phyloP scores from a whole-genome alignment of 1,140 invertebrate species.

The Bombus confusus region DNA sequence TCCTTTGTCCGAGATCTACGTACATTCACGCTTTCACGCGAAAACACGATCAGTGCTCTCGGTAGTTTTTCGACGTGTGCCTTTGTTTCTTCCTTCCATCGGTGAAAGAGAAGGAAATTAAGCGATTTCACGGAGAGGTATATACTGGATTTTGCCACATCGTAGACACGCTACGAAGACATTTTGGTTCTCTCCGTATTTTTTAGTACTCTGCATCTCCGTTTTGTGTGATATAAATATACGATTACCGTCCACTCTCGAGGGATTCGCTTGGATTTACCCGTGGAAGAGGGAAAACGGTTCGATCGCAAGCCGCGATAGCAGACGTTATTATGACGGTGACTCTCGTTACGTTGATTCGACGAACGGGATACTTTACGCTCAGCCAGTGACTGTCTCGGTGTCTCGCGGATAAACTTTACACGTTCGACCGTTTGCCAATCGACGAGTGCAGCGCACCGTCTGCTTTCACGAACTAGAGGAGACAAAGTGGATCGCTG shows the following conservation, averaged over 20 bases:
- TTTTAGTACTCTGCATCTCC: neutral
- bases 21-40: neutral
- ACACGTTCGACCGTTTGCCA: neutral
- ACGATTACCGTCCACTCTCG: neutral
- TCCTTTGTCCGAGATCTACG: neutral
- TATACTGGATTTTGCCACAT: neutral
- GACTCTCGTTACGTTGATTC: slow-evolving; percentile 50
- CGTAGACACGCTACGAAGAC: neutral
- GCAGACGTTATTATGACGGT: slow-evolving; percentile 33
- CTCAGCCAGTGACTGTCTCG: slow-evolving; percentile 49
- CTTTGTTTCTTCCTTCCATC: neutral
- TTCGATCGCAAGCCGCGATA: slow-evolving; percentile 29
- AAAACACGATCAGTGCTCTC: slow-evolving; percentile 12
- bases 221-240: slow-evolving; percentile 11
- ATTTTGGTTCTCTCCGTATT: neutral
- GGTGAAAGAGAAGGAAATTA: neutral
- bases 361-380: slow-evolving; percentile 57
- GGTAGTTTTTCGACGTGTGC: slow-evolving; percentile 5
- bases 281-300: slow-evolving; percentile 21
- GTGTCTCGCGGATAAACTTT: slow-evolving; percentile 36
- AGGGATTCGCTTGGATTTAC: slow-evolving; percentile 36
- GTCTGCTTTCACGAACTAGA: neutral
- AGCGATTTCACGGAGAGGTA: neutral
- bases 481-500: slow-evolving; percentile 75
- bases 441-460: slow-evolving; percentile 26